Evolutionary conservation across 2,888 invertebrate genomes (phyloP), one percentile per base, ranked within the genome.

Genomic region (Lochmaea crataegi): DNA sequence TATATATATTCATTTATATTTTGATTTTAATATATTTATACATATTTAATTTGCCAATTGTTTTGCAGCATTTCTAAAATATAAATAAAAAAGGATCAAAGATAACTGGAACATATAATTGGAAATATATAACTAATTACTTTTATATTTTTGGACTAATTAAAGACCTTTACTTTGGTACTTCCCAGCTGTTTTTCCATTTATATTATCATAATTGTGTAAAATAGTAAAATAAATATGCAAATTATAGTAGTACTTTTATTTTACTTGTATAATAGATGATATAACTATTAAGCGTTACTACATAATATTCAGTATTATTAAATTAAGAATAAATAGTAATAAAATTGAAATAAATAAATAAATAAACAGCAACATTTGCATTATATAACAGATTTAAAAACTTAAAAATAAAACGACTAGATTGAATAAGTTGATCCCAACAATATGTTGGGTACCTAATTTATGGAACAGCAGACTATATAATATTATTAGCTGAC

Each of bases 391-490:
- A 73, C 68, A 68, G 26, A 53, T 38, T 38, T 26, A 65, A 26
- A 45, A 42, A 26, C n/a, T n/a, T 60, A 56, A 57, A 57, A 65
- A 66, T 14, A 41, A 41, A 68, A 72, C 51, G 67, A 66, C 58
- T 67, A 67, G 45, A 67, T 18, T 32, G 11, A 53, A n/a, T 32
- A 60, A 32, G 65, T 78, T 80, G 81, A 77, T 81, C 81, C 82
- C 81, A 82, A 80, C 82, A 81, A 79, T 79, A 81, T 81, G 81
- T 80, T 81, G 81, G 82, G 80, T 80, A 64, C 1, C 3, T 41
- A 1, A 6, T 53, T 63, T 68, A 22, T 48, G 57, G 32, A 65
- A 51, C 61, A 58, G 58, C 41, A 73, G 67, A 67, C 65, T 67
- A 71, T 18, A 51, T 14, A 45, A 12, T 45, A 48, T 45, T 48